These are phyloP conservation scores for Bubo bubo DNA, from an alignment of 2,113 vertebrate genomes.

Conservation along the genomic window DNA sequence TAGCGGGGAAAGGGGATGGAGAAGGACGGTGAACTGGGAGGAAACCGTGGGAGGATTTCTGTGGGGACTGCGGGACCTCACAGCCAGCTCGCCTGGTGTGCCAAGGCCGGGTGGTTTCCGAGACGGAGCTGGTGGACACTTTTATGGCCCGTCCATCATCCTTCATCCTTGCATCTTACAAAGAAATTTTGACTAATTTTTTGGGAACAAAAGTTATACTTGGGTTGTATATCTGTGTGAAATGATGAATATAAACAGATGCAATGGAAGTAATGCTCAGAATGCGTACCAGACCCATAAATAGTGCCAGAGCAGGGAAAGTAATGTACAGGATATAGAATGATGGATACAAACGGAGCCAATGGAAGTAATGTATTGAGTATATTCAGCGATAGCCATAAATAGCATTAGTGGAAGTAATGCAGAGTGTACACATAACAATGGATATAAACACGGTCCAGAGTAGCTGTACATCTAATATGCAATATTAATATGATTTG, in stretches of 20 bases:
- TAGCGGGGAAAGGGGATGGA: not conserved
- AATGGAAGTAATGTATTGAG: not conserved
- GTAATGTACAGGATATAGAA: not conserved
- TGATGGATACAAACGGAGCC: not conserved
- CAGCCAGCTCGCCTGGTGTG: rapidly evolving
- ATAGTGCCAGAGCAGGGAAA: not conserved
- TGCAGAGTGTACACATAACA: not conserved
- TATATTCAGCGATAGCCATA: not conserved
- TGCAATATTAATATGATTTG: not conserved
- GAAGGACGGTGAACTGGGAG: rapidly evolving
- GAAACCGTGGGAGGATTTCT: not conserved
- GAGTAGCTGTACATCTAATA: not conserved
- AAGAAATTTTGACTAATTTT: not conserved
- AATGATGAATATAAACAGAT: not conserved
- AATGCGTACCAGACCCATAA: not conserved
- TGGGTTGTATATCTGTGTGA: not conserved
- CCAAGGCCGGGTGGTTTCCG: not conserved
- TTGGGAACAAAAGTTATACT: not conserved
- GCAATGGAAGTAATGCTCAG: not conserved
- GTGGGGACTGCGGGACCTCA: not conserved
- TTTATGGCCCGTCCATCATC: not conserved
- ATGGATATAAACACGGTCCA: not conserved
- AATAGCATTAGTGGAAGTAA: slow-evolving; percentile 42
- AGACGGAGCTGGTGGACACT: not conserved
- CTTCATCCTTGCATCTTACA: not conserved